Conservation (phyloP, 2,888 invertebrate genomes). For the Epinotia bilunana region DNA sequence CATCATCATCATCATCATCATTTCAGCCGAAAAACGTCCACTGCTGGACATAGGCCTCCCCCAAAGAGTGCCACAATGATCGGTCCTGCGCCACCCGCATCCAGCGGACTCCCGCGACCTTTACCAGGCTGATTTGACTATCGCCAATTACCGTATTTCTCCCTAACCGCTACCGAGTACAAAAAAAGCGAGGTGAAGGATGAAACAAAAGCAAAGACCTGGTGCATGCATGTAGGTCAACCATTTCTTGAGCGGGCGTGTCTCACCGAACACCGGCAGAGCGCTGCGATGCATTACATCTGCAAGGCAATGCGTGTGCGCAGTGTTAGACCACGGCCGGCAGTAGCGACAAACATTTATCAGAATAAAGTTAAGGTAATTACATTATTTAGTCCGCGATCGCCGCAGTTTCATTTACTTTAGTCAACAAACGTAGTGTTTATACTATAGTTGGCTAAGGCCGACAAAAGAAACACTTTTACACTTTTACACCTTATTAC, state of each 20-base stretch:
- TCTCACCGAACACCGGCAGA: slow-evolving; percentile 73
- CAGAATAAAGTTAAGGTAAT: neutral
- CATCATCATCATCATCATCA: too few species aligned
- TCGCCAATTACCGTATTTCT: neutral
- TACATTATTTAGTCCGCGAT: neutral
- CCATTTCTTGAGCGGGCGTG: slow-evolving; percentile 81
- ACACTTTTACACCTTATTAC: too few species aligned
- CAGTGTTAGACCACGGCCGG: slow-evolving; percentile 53
- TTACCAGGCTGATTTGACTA: too few species aligned
- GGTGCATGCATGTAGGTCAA: slow-evolving; percentile 83
- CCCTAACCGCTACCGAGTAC: neutral
- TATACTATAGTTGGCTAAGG: neutral
- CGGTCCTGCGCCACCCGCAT: too few species aligned
- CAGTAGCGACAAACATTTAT: slow-evolving; percentile 22
- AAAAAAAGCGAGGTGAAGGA: slow-evolving; percentile 56
- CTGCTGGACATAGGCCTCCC: too few species aligned
- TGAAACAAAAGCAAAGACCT: slow-evolving; percentile 78
- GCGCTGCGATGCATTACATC: slow-evolving; percentile 75
- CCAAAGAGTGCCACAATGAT: too few species aligned
- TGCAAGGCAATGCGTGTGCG: slow-evolving; percentile 72
- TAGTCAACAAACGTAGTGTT: neutral
- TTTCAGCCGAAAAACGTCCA: too few species aligned
- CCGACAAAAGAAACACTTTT: too few species aligned
- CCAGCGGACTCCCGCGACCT: too few species aligned
- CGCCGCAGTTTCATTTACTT: too few species aligned